Evolutionary conservation across 2,113 vertebrate genomes (phyloP).

Genomic region (Campylomormyrus numenius): DNA sequence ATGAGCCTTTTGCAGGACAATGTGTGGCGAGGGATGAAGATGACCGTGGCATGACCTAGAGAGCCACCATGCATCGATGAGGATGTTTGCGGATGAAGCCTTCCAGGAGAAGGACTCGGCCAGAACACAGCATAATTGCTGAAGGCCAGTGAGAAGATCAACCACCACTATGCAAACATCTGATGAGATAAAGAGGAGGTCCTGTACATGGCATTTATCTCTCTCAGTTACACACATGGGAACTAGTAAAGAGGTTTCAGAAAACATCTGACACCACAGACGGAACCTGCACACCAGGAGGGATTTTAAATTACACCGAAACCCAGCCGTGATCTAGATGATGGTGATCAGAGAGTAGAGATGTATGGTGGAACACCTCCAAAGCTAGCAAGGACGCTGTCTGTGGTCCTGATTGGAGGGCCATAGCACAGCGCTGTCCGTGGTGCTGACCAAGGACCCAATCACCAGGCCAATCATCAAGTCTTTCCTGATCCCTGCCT

Average conservation of each 20-base stretch:
- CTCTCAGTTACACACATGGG: not conserved
- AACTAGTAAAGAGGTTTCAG: not conserved
- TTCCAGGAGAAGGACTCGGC: not conserved
- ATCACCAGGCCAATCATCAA: not conserved
- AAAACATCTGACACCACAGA: not conserved
- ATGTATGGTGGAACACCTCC: not conserved
- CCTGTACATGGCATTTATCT: not conserved
- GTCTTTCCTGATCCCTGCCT: not conserved
- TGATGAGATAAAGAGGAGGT: not conserved
- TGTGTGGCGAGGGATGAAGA: not conserved
- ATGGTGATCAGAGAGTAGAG: not conserved
- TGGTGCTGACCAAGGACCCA: not conserved
- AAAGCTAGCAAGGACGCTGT: not conserved
- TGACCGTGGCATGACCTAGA: not conserved
- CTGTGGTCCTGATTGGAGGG: not conserved
- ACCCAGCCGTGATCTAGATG: not conserved
- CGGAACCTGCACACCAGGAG: not conserved
- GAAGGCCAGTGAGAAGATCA: not conserved
- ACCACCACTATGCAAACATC: not conserved
- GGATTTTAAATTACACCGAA: not conserved
- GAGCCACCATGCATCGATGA: not conserved
- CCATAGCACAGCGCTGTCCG: not conserved
- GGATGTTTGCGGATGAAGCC: not conserved
- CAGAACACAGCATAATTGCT: not conserved
- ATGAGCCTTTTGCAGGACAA: not conserved